Percentiles rank a stretch among this genome's conserved stretches.
These are phyloP conservation scores for Plebejus anna DNA, from an alignment of 2,888 invertebrate species.

Conservation along the genomic window DNA sequence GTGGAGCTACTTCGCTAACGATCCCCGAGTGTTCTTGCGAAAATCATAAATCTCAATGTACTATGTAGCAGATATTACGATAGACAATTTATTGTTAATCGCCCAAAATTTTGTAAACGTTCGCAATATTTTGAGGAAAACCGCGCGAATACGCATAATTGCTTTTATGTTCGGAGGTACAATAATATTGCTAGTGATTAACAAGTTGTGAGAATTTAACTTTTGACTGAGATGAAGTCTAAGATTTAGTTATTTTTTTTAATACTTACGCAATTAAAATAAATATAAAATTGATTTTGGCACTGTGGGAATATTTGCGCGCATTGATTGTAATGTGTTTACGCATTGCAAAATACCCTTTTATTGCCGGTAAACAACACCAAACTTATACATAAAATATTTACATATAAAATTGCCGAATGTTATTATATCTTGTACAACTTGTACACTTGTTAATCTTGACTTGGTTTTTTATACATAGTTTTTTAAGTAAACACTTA, in stretches of 20 bases:
- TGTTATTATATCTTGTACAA: slow-evolving; percentile 8
- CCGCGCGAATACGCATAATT: background rate
- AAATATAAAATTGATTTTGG: background rate
- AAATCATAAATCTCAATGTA: slow-evolving; percentile 12
- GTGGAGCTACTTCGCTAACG: slow-evolving; percentile 52
- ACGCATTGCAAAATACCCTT: background rate
- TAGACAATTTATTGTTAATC: background rate
- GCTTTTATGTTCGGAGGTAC: background rate
- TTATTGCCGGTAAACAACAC: slow-evolving; percentile 19
- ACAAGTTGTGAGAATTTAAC: background rate
- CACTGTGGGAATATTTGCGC: slow-evolving; percentile 5
- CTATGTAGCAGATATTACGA: background rate
- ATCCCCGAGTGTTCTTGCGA: slow-evolving; percentile 40
- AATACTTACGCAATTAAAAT: background rate
- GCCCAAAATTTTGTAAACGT: background rate
- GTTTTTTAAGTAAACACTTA: slow-evolving; percentile 15
- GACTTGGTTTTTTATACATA: slow-evolving; percentile 8
- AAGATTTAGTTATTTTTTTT: background rate
- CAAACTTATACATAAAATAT: slow-evolving; percentile 11
- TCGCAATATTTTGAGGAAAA: background rate
- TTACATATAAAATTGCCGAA: background rate
- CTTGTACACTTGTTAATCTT: slow-evolving; percentile 13
- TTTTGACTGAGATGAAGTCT: background rate
- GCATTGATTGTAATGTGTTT: background rate
- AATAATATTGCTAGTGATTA: background rate